Evolutionary conservation across 2,888 invertebrate species (phyloP), one percentile per base, ranked within the genome.

Genomic region (Xanthostigma xanthostigma): DNA sequence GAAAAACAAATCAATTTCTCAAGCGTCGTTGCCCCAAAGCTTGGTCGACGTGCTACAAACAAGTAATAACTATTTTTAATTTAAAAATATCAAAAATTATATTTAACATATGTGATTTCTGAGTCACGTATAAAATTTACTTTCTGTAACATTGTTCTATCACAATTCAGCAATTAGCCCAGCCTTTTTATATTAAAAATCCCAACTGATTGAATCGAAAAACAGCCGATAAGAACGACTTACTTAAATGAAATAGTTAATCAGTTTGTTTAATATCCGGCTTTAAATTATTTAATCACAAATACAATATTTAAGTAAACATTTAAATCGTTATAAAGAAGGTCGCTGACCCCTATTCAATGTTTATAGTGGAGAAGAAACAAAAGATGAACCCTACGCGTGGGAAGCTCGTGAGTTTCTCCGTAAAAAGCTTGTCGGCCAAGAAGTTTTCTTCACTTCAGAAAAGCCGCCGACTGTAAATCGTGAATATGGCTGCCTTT

Each of bases 401-500:
- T 98, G 96, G 95, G 96, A 97, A 63, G 90, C 96, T 1, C 79
- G 97, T 48, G 97, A 98, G 69, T 96, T 84, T 62, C 72, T 98
- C 44, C 78, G 97, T 37, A 90, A 91, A 62, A 91, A 90, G 65
- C 69, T 97, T 36, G 81, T 98, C 59, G 94, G 94, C 2, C 85
- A 90, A 64, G 86, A 90, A 59, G 89, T 98, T 0, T 76, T 78
- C 12, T 95, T 93, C 63, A 82, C 80, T 37, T 75, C 76, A 46
- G 94, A 95, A 61, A 90, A 86, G 62, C 83, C 87, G 36, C 80
- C 85, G 50, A 87, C 87, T 60, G 81, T 81, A 4, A 77, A 75
- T n/a, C 81, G 90, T 54, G 89, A 89, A 64, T 96, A 93, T 71
- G 96, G 94, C 27, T 76, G 76, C 49, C 75, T 96, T 10, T 93